Base-by-base conservation (phyloP, 2,888 invertebrate genomes). In the Phorcus lineatus region DNA sequence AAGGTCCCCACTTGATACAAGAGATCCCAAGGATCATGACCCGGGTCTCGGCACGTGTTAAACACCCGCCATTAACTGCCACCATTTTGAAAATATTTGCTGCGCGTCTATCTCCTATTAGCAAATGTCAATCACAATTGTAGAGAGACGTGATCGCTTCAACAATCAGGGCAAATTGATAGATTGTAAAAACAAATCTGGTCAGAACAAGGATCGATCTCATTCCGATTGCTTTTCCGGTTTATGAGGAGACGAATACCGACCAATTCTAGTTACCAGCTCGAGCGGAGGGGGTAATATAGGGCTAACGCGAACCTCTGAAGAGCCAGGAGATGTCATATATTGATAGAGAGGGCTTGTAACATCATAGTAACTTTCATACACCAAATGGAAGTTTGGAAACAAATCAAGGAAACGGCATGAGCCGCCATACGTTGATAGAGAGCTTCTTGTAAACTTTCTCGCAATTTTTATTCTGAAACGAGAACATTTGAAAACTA, bases 111-210 rank as follows among this genome's bases (percentile, higher is more conserved):
- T 62, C 66, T 22, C 28, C 77, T 52, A 78, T 78, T 78, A 78
- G 47, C 52, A 53, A 22, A 62, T 78, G 77, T 78, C 77, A 78
- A 78, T 78, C 77, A 78, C 77, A 66, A 28, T 40, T 53, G 77
- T 66, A 47, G 47, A 24, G 40, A 40, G 77, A 67, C 66, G 77
- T 62, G 62, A 31, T 66, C 47, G 66, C 52, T 78, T 62, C 62
- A 78, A 78, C 77, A 78, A 78, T 78, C 62, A 47, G 66, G 66
- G 47, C 52, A 78, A 78, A 78, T 78, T 78, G 77, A 78, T 78
- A 62, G 66, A 78, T 78, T 62, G 62, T 78, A 57, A 78, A 78
- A 78, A 78, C 77, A 78, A 78, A 78, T 78, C 62, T 62, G 47
- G 62, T 24, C 40, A 66, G 66, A 53, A 31, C 76, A 7, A 22